Conservation (phyloP, 1,140 invertebrate species). For the Mamestra configurata region DNA sequence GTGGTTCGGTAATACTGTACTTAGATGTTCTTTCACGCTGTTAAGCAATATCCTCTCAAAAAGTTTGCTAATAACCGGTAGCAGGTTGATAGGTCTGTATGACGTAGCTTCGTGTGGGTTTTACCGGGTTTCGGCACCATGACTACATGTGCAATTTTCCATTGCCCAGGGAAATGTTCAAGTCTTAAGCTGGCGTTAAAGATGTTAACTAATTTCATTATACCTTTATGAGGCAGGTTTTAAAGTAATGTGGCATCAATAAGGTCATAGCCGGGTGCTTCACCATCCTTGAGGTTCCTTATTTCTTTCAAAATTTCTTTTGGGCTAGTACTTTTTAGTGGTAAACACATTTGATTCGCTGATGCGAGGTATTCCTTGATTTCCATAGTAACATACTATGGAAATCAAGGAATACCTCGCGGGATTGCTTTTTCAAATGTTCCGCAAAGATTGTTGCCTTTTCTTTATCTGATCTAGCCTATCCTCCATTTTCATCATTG, state of each 20-base stretch:
- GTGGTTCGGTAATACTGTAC: too few relatives aligned
- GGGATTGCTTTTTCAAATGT: background rate
- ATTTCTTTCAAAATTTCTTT: background rate
- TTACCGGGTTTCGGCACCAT: constrained; percentile 71
- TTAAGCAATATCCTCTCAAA: constrained; percentile 69
- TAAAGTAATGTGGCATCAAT: background rate
- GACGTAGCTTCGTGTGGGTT: constrained; percentile 60
- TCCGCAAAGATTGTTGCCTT: constrained; percentile 40
- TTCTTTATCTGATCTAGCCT: constrained; percentile 54
- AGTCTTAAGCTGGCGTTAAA: constrained; percentile 53
- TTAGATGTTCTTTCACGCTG: constrained; percentile 63
- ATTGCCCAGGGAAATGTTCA: constrained; percentile 59
- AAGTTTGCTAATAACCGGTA: constrained; percentile 68
- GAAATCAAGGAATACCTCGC: too few relatives aligned
- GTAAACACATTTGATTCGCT: background rate
- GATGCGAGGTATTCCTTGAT: background rate
- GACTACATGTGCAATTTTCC: constrained; percentile 74
- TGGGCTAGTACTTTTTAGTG: background rate
- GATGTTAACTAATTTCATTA: background rate
- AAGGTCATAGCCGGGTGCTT: background rate
- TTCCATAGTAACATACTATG: background rate
- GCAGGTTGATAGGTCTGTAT: constrained; percentile 71
- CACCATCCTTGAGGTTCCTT: background rate
- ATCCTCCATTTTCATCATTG: constrained; percentile 20
- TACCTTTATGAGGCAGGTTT: background rate